A percentile compares a stretch with the other conserved stretches of the same genome.
phyloP scores from a whole-genome alignment of 2,113 vertebrate species.

The Petaurus breviceps region DNA sequence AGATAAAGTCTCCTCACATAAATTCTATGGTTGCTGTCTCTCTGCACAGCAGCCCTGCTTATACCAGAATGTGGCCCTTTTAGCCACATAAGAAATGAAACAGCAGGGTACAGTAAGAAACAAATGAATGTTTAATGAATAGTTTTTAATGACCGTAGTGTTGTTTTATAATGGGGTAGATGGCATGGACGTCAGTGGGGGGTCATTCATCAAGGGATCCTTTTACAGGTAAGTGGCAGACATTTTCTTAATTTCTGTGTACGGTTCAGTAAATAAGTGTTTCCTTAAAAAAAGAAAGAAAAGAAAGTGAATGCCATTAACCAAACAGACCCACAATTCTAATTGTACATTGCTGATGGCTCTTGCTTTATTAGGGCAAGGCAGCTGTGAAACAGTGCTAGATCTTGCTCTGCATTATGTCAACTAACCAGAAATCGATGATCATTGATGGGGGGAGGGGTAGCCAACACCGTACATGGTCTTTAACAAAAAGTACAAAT shows the following conservation, averaged over 20 bases:
- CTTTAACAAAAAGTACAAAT: neutral
- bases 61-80: slow-evolving; percentile 64
- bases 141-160: slow-evolving; percentile 76
- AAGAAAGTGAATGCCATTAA: slow-evolving; percentile 45
- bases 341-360: slow-evolving; percentile 14
- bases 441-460: neutral
- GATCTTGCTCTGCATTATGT: slow-evolving; percentile 12
- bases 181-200: slow-evolving; percentile 71
- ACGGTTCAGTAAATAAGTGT: slow-evolving; percentile 69
- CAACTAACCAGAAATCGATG: slow-evolving; percentile 25
- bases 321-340: slow-evolving; percentile 40
- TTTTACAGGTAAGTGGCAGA: slow-evolving; percentile 79
- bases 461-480: neutral
- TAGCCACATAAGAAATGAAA: slow-evolving; percentile 77
- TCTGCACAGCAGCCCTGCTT: slow-evolving; percentile 58
- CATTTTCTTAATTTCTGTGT: slow-evolving; percentile 79
- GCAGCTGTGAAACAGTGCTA: slow-evolving; percentile 26
- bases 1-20: neutral
- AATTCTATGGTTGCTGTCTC: slow-evolving; percentile 30
- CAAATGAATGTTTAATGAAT: slow-evolving; percentile 81
- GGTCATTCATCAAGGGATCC: slow-evolving; percentile 79
- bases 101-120: slow-evolving; percentile 74
- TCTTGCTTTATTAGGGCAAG: slow-evolving; percentile 13
- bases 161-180: slow-evolving; percentile 78
- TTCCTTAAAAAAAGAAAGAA: neutral